These are phyloP conservation scores for Echinops telfairi DNA, from an alignment of 2,113 vertebrate species.

Conservation along the genomic window DNA sequence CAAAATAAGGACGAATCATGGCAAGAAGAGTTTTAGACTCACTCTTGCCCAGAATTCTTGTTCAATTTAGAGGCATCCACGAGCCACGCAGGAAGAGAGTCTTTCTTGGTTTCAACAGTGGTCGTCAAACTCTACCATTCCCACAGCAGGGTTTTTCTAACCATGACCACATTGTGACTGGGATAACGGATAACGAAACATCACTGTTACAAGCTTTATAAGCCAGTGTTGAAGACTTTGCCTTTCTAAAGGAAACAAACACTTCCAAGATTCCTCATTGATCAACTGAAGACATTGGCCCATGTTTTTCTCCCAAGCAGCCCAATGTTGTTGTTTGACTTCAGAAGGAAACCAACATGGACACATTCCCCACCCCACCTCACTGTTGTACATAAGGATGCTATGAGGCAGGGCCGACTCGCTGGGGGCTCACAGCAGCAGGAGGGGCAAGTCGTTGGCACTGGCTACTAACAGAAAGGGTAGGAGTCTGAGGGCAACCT, in stretches of 20 bases:
- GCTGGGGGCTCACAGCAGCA: not conserved
- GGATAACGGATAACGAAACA: not conserved
- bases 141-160: not conserved
- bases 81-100: not conserved
- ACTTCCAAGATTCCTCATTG: too few species aligned
- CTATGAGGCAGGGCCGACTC: not conserved
- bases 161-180: not conserved
- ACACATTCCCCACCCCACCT: not conserved
- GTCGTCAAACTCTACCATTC: slow-evolving; percentile 8
- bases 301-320: not conserved
- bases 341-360: not conserved
- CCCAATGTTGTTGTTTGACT: not conserved
- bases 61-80: not conserved
- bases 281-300: not conserved
- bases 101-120: not conserved
- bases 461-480: not conserved
- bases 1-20: slow-evolving; percentile 36
- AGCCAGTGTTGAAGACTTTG: not conserved
- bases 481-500: not conserved
- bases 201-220: not conserved
- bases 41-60: not conserved
- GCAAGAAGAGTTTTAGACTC: not conserved
- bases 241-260: slow-evolving; percentile 26
- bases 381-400: not conserved
- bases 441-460: not conserved